A percentile compares a stretch with the other conserved stretches of the same genome.
These are phyloP conservation scores for Megaleporinus macrocephalus DNA, from an alignment of 2,113 vertebrate genomes.

Conservation along the genomic window DNA sequence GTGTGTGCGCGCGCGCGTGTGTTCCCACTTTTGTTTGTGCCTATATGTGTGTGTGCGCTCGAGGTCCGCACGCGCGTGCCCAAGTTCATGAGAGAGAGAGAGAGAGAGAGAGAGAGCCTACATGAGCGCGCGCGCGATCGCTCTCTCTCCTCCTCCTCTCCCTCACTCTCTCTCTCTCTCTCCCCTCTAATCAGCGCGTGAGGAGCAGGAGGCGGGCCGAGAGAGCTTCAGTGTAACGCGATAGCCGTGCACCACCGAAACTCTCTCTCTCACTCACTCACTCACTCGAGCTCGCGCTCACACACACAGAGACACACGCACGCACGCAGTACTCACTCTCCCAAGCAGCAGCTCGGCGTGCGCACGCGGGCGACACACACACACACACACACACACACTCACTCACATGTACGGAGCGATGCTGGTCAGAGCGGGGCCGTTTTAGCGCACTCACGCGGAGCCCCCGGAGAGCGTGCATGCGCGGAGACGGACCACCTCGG, in stretches of 20 bases:
- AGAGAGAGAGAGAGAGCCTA: too few relatives aligned
- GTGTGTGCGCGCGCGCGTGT: too few relatives aligned
- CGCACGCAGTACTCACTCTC: background rate
- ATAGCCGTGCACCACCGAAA: constrained; percentile 79
- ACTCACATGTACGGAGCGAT: background rate
- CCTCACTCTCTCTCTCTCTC: background rate
- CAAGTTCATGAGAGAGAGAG: constrained; percentile 17
- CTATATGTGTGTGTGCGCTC: background rate
- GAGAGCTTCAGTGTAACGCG: constrained; percentile 83
- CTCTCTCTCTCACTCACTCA: constrained; percentile 11
- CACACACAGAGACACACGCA: too few relatives aligned
- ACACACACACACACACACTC: background rate
- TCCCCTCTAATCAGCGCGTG: constrained; percentile 65
- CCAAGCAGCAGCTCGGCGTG: background rate
- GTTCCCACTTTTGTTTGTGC: background rate
- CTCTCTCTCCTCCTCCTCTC: too few relatives aligned
- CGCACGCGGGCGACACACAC: background rate
- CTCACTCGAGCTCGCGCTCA: background rate
- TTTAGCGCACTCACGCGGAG: background rate
- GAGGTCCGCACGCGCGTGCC: background rate
- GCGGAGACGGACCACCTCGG: background rate
- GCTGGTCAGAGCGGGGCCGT: background rate
- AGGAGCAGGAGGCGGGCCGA: constrained; percentile 79
- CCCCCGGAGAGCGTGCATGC: background rate
- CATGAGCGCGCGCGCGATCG: constrained; percentile 25